Conservation (phyloP, 2,888 invertebrate species). For the Tipula lateralis region DNA sequence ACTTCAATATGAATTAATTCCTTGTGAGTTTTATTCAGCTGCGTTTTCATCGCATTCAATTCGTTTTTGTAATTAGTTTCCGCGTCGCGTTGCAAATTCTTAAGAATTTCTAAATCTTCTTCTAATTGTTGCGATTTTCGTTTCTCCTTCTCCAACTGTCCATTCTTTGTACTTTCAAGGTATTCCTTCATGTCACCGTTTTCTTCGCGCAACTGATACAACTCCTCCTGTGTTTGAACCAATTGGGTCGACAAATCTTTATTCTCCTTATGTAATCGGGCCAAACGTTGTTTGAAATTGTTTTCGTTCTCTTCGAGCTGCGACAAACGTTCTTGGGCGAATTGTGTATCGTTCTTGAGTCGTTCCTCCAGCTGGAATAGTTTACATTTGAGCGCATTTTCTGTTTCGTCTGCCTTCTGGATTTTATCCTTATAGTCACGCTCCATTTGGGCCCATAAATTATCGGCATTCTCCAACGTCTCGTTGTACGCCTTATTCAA, state of each 20-base stretch:
- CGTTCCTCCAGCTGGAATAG: constrained; percentile 55
- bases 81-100: constrained; percentile 50
- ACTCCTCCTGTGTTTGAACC: constrained; percentile 49
- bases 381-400: constrained; percentile 53
- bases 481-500: constrained; percentile 64
- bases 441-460: constrained; percentile 66
- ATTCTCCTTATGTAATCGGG: constrained; percentile 55
- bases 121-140: constrained; percentile 48
- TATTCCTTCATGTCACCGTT: constrained; percentile 52
- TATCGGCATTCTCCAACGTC: constrained; percentile 66
- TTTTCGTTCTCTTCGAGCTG: constrained; percentile 58
- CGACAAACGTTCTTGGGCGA: constrained; percentile 52
- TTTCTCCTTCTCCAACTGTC: constrained; percentile 45
- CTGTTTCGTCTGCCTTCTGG: constrained; percentile 51
- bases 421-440: constrained; percentile 59
- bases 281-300: constrained; percentile 53
- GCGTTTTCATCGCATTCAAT: constrained; percentile 52
- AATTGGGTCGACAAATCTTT: constrained; percentile 52
- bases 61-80: constrained; percentile 52
- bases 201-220: constrained; percentile 52
- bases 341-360: constrained; percentile 51
- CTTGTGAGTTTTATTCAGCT: constrained; percentile 54
- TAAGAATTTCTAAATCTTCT: constrained; percentile 51
- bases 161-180: constrained; percentile 46
- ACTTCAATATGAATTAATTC: constrained; percentile 61